Evolutionary conservation across 2,797 vertebrate species (phyloP), one percentile per base, ranked within the genome.

Genomic region (Clamator glandarius): DNA sequence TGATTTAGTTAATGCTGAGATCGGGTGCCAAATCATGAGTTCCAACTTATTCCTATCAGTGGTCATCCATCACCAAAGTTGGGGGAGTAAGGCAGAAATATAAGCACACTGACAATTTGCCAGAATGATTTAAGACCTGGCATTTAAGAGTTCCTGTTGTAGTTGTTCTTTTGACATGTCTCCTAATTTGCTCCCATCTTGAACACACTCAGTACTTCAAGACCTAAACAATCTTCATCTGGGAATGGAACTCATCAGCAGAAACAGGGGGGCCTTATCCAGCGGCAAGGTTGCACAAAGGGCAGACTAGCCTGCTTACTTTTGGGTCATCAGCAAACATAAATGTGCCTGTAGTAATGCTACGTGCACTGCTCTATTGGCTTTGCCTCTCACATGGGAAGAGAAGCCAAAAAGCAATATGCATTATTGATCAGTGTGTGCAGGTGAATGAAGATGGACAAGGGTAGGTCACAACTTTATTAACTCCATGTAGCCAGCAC

Each of bases 101-200:
- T 70, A 96, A 93, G 74, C 91, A 95, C 79, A 12, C 87, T 94
- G 96, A 93, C 83, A 92, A 93, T 96, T 97, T 95, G 62, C 90
- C 79, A 91, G 87, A 67, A 95, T 97, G 94, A 97, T 96, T 96
- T 97, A 97, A 96, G 81, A 87, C 55, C 92, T 96, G 90, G 81
- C 83, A 95, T 97, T 97, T 96, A 96, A 92, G 92, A 95, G 86
- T 94, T 96, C 84, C 87, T 95, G 50, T 95, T 94, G 93, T 92
- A 94, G 94, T 81, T 93, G 74, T 84, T 96, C 89, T 95, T 96
- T 93, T 93, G 94, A 96, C 90, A 29, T 91, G 92, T 81, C 67
- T 96, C 64, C 93, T 95, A 84, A 95, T 90, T 90, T 91, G 95
- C 95, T 87, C 54, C 94, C 74, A 89, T 94, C 87, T 77, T 89